Conservation (phyloP, 2,888 invertebrate species). For the Brassicogethes aeneus region DNA sequence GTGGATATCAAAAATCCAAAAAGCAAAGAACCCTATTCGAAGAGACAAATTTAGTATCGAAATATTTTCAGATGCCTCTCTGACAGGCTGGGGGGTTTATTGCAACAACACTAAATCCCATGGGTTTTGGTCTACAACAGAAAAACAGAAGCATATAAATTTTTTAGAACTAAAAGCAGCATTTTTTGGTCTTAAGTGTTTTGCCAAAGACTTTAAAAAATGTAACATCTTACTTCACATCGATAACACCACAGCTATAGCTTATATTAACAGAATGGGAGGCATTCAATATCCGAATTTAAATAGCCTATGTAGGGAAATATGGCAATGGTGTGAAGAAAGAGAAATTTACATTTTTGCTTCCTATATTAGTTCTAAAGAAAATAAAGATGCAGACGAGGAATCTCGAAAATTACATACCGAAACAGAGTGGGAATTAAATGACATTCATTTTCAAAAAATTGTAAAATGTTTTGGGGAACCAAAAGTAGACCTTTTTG, state of each 20-base stretch:
- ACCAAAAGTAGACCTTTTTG: slow-evolving; percentile 7
- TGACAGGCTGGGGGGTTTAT: slow-evolving; percentile 17
- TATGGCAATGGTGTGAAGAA: slow-evolving; percentile 22
- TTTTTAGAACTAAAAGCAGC: slow-evolving; percentile 19
- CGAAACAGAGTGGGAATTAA: slow-evolving; percentile 15
- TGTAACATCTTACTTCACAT: slow-evolving; percentile 15
- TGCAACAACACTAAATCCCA: slow-evolving; percentile 8
- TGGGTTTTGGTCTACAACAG: slow-evolving; percentile 14
- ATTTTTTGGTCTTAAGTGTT: slow-evolving; percentile 17
- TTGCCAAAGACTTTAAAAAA: slow-evolving; percentile 11
- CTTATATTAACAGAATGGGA: slow-evolving; percentile 20
- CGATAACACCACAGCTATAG: slow-evolving; percentile 18
- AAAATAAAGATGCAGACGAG: slow-evolving; percentile 18
- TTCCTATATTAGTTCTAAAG: slow-evolving; percentile 15
- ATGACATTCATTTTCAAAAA: slow-evolving; percentile 1
- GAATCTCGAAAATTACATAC: slow-evolving; percentile 14
- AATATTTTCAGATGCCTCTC: slow-evolving; percentile 20
- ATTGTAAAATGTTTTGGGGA: slow-evolving; percentile 1
- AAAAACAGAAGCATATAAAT: slow-evolving; percentile 18
- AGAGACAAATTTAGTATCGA: slow-evolving; percentile 5
- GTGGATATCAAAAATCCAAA: slow-evolving; percentile 14
- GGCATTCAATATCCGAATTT: no score
- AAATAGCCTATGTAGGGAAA: slow-evolving; percentile 16
- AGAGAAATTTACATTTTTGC: slow-evolving; percentile 17
- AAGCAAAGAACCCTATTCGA: slow-evolving; percentile 7